Conservation (phyloP, 2,113 vertebrate species). For the Nansenia antarctica region DNA sequence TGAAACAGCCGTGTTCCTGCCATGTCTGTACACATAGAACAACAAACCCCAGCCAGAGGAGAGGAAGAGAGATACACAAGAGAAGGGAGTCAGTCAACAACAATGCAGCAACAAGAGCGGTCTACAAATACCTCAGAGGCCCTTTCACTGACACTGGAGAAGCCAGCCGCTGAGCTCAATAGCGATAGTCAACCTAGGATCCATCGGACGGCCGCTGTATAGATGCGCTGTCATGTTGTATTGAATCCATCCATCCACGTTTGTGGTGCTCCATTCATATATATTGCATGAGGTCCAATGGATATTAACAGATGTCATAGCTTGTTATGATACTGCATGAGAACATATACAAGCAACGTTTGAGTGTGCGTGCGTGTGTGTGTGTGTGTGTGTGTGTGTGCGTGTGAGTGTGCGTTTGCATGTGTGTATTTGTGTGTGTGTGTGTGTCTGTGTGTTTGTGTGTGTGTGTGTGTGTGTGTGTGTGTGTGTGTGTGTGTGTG, state of each 20-base stretch:
- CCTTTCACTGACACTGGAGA: too few relatives aligned
- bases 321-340: constrained; percentile 18
- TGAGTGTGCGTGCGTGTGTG: neutral
- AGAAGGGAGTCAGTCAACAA: neutral
- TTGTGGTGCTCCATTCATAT: neutral
- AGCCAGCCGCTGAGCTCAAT: too few relatives aligned
- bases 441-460: constrained; percentile 1
- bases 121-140: too few relatives aligned
- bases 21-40: constrained; percentile 54
- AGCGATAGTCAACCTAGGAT: too few relatives aligned
- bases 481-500: neutral
- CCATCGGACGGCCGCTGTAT: neutral
- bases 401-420: neutral
- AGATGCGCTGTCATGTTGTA: neutral
- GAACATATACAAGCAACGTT: constrained; percentile 16
- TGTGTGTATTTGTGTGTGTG: neutral
- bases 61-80: constrained; percentile 9
- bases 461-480: constrained; percentile 10
- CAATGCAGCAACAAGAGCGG: too few relatives aligned
- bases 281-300: constrained; percentile 31
- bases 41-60: constrained; percentile 51
- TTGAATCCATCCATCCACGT: too few relatives aligned
- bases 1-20: constrained; percentile 54
- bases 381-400: constrained; percentile 8
- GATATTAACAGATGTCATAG: constrained; percentile 18